Percentiles rank a stretch among this genome's conserved stretches.
Evolutionary conservation across 2,797 vertebrate species (phyloP).

Genomic region (Gobionotothen gibberifrons): DNA sequence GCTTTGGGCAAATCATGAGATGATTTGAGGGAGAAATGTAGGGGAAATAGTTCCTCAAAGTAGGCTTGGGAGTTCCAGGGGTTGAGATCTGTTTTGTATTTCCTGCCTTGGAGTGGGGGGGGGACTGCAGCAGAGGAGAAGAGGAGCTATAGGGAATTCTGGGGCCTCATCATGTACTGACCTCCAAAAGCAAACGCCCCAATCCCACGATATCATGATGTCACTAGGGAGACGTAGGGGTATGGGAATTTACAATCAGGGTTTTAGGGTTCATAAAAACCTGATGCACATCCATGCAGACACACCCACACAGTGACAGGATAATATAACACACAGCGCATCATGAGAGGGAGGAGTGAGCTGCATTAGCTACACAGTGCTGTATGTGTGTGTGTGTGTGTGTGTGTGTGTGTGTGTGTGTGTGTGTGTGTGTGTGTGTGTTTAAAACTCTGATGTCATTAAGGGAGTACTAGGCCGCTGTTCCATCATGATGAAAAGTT

Average conservation of each 20-base stretch:
- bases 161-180: conserved; percentile 62
- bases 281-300: conserved; percentile 45
- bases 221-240: conserved; percentile 60
- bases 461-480: conserved; percentile 19
- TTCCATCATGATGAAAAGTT: conserved; percentile 32
- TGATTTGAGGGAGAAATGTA: not conserved
- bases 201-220: conserved; percentile 54
- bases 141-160: conserved; percentile 53
- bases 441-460: conserved; percentile 49
- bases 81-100: conserved; percentile 74
- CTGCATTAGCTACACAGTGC: not conserved
- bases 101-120: conserved; percentile 64
- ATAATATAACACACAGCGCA: conserved; percentile 25
- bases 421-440: conserved; percentile 8
- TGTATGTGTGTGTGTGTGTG: conserved; percentile 1
- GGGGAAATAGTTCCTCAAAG: conserved; percentile 25
- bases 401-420: conserved; percentile 2
- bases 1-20: not conserved
- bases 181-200: conserved; percentile 39
- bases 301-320: conserved; percentile 36
- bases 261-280: conserved; percentile 63
- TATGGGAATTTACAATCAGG: conserved; percentile 65
- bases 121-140: conserved; percentile 33
- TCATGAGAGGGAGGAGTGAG: conserved; percentile 25
- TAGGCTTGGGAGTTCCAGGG: conserved; percentile 49